Evolutionary conservation across 1,140 invertebrate species (phyloP).

Genomic region (Drosophila burlai): DNA sequence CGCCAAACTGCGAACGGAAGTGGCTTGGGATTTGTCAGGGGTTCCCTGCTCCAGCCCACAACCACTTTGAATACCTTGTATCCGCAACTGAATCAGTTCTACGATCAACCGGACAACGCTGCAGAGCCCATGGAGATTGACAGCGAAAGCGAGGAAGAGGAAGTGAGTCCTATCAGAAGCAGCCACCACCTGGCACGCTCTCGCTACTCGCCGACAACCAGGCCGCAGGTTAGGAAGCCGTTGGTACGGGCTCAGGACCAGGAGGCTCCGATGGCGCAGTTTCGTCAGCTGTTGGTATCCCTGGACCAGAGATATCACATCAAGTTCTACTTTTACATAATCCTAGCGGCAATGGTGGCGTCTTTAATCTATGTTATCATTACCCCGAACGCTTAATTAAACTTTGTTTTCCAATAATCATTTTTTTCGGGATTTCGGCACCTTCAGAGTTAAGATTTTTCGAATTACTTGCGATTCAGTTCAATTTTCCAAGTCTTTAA

Average conservation of each 20-base stretch:
- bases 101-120: conserved; percentile 35
- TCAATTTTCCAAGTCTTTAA: conserved; percentile 34
- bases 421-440: neutral
- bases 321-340: conserved; percentile 60
- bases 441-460: neutral
- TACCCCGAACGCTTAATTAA: conserved; percentile 32
- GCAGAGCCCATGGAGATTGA: conserved; percentile 52
- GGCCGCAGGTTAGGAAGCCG: conserved; percentile 30
- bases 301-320: conserved; percentile 68
- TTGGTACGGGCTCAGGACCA: neutral
- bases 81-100: conserved; percentile 64
- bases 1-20: conserved; percentile 14
- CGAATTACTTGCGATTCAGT: conserved; percentile 13
- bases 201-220: conserved; percentile 36
- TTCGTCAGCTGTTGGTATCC: conserved; percentile 35
- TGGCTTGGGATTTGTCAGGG: conserved; percentile 27
- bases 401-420: neutral
- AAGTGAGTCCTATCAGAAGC: neutral
- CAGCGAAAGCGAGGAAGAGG: conserved; percentile 50
- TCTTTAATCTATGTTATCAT: conserved; percentile 68
- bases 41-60: conserved; percentile 50
- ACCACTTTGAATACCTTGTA: conserved; percentile 51
- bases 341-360: conserved; percentile 44
- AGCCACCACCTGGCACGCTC: conserved; percentile 33
- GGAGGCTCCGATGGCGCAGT: conserved; percentile 39